Conservation (phyloP, 2,888 invertebrate species). For the Erebia palarica region DNA sequence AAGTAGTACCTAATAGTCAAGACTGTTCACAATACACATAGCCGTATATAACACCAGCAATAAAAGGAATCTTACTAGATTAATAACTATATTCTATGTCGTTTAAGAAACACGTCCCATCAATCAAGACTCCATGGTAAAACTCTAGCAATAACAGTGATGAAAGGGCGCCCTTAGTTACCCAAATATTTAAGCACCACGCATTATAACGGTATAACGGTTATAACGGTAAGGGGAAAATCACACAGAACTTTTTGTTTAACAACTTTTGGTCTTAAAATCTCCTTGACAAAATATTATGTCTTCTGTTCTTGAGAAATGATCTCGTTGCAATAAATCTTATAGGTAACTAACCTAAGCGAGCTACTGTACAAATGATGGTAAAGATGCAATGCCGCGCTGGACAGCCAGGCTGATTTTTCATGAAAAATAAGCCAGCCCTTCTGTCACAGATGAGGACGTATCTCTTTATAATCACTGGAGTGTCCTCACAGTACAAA, state of each 20-base stretch:
- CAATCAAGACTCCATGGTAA: slow-evolving; percentile 57
- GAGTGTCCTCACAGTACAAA: no score
- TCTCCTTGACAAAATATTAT: neutral
- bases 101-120: slow-evolving; percentile 44
- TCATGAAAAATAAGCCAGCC: no score
- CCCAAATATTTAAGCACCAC: slow-evolving; percentile 44
- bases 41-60: slow-evolving; percentile 61
- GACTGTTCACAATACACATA: neutral
- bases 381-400: no score
- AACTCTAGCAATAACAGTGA: slow-evolving; percentile 66
- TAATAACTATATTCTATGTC: slow-evolving; percentile 76
- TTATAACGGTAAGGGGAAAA: neutral
- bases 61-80: slow-evolving; percentile 67
- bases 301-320: no score
- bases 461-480: no score
- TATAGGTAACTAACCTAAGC: no score
- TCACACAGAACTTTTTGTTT: neutral
- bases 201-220: no score
- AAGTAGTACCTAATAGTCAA: neutral
- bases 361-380: no score
- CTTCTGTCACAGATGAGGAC: no score
- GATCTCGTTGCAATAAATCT: no score
- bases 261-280: neutral
- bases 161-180: slow-evolving; percentile 48
- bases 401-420: no score